Base-by-base conservation (phyloP, 2,797 vertebrate genomes). In the Xenentodon cancila region DNA sequence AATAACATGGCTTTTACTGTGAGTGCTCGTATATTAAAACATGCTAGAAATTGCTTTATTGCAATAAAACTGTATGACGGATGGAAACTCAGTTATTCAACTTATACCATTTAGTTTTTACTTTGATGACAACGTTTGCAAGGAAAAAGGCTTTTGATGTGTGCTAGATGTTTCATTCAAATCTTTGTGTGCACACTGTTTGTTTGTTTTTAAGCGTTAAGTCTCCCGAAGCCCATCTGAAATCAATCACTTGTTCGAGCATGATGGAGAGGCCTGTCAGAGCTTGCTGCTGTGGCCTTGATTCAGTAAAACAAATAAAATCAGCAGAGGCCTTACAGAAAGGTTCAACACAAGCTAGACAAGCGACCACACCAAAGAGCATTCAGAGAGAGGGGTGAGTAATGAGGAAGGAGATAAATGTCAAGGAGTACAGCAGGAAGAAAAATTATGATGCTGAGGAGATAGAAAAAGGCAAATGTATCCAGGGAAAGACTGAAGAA, bases 221-320 rank as follows among this genome's bases (percentile, higher is more conserved):
- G 77, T 86, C 86, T 89, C 76, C 77, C 17, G 34, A 75, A 85
- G 82, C 81, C 81, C 74, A 76, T 88, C 73, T 78, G 76, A 91
- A 88, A 92, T 93, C 89, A 88, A 93, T 93, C 90, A 89, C 81
- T 5, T 56, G 79, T 67, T 66, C 47, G 68, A 71, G 82, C 67
- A 78, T 92, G 91, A 93, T 92, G 89, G 89, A 92, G 85, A 68
- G 87, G 77, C 82, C 90, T 88, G 91, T 92, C 92, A 88, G 65
- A 56, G 72, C 77, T 66, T 71, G 56, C 81, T 74, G 84, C 75
- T 69, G 78, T 84, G 85, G 91, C 91, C 92, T 93, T 89, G 88
- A 91, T 88, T 90, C 83, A 54, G 79, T 84, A 81, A 89, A 87
- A 90, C 79, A 89, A 91, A 90, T 85, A 85, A 84, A 90, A 88